Evolutionary conservation across 2,113 vertebrate species (phyloP).

Genomic region (Piaya cayana): DNA sequence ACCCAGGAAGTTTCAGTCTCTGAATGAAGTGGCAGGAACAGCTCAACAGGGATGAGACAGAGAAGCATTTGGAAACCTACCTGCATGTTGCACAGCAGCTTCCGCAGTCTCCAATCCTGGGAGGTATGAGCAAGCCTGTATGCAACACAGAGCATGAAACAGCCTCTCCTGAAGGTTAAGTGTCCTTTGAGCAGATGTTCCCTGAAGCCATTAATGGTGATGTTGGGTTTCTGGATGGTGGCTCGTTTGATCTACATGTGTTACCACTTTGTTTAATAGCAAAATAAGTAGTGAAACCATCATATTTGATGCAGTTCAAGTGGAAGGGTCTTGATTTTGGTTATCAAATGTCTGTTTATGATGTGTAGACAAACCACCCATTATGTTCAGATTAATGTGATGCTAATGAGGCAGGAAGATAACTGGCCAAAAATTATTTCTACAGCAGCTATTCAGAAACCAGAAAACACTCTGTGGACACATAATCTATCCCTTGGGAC

Average conservation of each 20-base stretch:
- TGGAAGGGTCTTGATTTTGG: background rate
- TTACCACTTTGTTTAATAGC: background rate
- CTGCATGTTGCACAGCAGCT: background rate
- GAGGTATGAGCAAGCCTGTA: background rate
- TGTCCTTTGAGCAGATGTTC: background rate
- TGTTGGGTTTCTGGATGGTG: background rate
- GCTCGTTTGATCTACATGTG: background rate
- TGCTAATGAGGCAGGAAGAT: background rate
- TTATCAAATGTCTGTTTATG: background rate
- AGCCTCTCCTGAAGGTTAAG: background rate
- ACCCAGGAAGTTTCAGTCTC: background rate
- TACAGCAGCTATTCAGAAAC: background rate
- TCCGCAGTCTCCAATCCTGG: accelerated
- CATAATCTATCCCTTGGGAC: background rate
- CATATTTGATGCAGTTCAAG: background rate
- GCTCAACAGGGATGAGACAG: background rate
- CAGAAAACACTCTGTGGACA: background rate
- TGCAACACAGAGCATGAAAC: background rate
- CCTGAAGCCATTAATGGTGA: background rate
- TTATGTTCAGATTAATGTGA: background rate
- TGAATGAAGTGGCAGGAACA: background rate
- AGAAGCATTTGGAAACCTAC: background rate
- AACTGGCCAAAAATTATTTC: background rate
- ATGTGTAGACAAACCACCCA: background rate
- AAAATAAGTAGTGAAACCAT: background rate